A percentile compares a stretch with the other conserved stretches of the same genome.
phyloP scores from a whole-genome alignment of 2,797 vertebrate species.

The Crocodylus rhombifer region DNA sequence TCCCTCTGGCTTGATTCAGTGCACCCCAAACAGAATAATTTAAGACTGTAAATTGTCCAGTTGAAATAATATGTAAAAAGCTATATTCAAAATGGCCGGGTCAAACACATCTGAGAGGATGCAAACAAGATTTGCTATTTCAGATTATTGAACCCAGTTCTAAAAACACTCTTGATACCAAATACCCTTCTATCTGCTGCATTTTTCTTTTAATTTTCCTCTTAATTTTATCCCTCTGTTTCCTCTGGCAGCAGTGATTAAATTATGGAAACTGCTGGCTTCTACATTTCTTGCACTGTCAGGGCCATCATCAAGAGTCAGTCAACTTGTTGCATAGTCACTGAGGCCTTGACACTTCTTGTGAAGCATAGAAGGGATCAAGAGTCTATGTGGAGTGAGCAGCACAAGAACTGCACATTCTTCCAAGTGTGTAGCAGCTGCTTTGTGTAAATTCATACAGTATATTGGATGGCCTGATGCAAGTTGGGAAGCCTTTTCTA shows the following conservation, averaged over 20 bases:
- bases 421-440: neutral
- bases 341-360: neutral
- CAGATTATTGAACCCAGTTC: neutral
- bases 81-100: neutral
- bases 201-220: neutral
- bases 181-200: neutral
- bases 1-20: neutral
- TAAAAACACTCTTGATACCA: neutral
- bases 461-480: neutral
- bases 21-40: neutral
- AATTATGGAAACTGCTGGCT: accelerated
- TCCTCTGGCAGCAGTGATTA: neutral
- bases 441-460: neutral
- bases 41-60: neutral
- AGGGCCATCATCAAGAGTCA: neutral
- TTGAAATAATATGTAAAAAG: neutral
- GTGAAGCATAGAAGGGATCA: neutral
- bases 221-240: neutral
- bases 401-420: neutral
- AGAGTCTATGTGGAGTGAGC: neutral
- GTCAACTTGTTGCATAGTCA: neutral
- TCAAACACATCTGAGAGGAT: neutral
- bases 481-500: neutral
- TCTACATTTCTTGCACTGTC: neutral
- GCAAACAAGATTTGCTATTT: neutral